These are phyloP conservation scores for Pseudoatta argentina DNA, from an alignment of 1,140 invertebrate species.

Conservation along the genomic window DNA sequence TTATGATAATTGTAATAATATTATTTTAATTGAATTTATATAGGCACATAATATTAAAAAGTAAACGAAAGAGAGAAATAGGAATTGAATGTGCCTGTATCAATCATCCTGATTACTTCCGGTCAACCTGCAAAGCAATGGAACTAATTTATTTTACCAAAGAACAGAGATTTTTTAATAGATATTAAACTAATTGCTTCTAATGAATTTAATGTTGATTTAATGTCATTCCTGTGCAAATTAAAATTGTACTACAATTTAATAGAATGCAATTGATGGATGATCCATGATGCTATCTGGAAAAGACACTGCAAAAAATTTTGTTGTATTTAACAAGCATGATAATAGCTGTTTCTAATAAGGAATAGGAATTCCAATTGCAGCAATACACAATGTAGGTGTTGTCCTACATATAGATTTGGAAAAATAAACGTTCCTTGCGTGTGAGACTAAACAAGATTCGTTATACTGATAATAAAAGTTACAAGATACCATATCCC, in stretches of 20 bases:
- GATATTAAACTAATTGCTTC: constrained; percentile 35
- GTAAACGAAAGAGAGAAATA: constrained; percentile 73
- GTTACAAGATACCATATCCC: constrained; percentile 66
- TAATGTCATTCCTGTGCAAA: constrained; percentile 47
- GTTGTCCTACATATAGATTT: constrained; percentile 45
- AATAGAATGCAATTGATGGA: constrained; percentile 54
- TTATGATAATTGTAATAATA: constrained; percentile 16
- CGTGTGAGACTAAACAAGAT: constrained; percentile 39
- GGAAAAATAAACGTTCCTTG: constrained; percentile 63
- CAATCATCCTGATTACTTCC: constrained; percentile 81
- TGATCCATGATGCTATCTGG: constrained; percentile 57
- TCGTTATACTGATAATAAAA: constrained; percentile 50
- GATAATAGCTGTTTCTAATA: constrained; percentile 30
- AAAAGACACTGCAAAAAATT: constrained; percentile 66
- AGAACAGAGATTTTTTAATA: constrained; percentile 53
- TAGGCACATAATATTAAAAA: constrained; percentile 66
- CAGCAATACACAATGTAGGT: constrained; percentile 53
- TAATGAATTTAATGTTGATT: constrained; percentile 27
- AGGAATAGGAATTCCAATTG: constrained; percentile 49
- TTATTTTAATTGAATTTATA: constrained; percentile 59
- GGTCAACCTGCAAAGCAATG: constrained; percentile 83
- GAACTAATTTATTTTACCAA: constrained; percentile 78
- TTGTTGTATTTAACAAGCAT: constrained; percentile 35
- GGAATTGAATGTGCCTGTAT: constrained; percentile 81
- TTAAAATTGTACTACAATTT: constrained; percentile 46